phyloP scores from a whole-genome alignment of 2,797 vertebrate species.

The Lates japonicus region DNA sequence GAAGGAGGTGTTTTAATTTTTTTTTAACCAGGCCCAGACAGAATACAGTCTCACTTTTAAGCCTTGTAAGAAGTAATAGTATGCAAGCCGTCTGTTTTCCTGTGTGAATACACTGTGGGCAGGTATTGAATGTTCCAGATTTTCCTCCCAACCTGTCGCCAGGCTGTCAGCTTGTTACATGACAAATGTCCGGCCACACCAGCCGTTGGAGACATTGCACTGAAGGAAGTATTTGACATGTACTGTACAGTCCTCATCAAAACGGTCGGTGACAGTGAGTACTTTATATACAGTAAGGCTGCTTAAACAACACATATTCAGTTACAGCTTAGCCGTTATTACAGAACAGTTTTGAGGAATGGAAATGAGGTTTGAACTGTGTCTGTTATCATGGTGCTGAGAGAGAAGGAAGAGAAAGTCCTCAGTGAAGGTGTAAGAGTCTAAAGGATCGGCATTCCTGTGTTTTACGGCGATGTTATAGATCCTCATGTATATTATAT shows the following conservation, averaged over 20 bases:
- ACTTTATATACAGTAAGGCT: conserved; percentile 91
- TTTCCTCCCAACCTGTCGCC: conserved; percentile 62
- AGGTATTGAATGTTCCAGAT: conserved; percentile 53
- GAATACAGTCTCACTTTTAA: conserved; percentile 30
- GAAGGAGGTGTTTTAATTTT: conserved; percentile 15
- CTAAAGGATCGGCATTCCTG: conserved; percentile 78
- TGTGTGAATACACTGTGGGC: conserved; percentile 48
- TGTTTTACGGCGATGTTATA: conserved; percentile 79
- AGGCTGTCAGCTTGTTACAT: conserved; percentile 75
- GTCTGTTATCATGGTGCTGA: conserved; percentile 78
- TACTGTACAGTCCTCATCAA: conserved; percentile 77
- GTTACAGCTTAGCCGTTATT: conserved; percentile 61
- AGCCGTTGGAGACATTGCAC: conserved; percentile 92
- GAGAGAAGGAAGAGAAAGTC: conserved; percentile 43
- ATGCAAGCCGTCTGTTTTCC: conserved; percentile 56
- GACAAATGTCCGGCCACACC: conserved; percentile 83
- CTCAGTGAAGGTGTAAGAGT: conserved; percentile 50
- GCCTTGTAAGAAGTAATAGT: conserved; percentile 53
- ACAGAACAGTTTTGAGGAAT: conserved; percentile 68
- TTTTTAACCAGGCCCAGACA: conserved; percentile 23
- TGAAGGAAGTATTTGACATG: conserved; percentile 84
- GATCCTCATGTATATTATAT: conserved; percentile 83
- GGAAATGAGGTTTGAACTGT: conserved; percentile 72
- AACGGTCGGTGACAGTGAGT: conserved; percentile 82
- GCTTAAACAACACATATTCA: conserved; percentile 74